Evolutionary conservation across 1,140 invertebrate species (phyloP).

Genomic region (Ditylenchus dipsaci): DNA sequence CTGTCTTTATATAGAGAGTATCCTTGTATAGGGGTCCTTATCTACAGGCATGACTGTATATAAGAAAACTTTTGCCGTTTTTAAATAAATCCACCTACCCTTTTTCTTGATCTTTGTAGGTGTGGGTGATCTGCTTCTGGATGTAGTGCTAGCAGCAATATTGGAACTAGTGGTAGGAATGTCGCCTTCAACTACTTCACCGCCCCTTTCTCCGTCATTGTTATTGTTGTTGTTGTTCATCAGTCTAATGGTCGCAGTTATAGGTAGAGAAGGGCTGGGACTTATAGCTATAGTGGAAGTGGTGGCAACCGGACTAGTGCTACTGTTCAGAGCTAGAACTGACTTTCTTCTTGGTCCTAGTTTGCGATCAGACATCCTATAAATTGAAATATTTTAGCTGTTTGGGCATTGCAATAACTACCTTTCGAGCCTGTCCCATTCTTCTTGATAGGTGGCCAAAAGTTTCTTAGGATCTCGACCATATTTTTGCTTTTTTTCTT

Average conservation of each 20-base stretch:
- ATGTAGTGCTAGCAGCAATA: not conserved
- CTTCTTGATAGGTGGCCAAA: conserved; percentile 56
- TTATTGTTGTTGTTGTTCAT: no score
- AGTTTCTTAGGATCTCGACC: conserved; percentile 51
- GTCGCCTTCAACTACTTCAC: not conserved
- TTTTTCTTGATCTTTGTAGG: no score
- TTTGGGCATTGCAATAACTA: not conserved
- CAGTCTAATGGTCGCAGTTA: not conserved
- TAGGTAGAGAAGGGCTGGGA: not conserved
- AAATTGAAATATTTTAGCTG: not conserved
- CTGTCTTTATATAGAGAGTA: no score
- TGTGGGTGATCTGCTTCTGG: not conserved
- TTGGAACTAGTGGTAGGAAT: not conserved
- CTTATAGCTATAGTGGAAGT: not conserved
- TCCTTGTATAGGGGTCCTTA: no score
- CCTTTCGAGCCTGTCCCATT: conserved; percentile 28
- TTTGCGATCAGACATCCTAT: not conserved
- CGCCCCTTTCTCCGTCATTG: no score
- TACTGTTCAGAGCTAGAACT: not conserved
- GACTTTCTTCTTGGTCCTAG: conserved; percentile 21
- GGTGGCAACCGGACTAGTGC: not conserved
- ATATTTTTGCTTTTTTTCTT: conserved; percentile 57
- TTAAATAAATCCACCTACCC: no score
- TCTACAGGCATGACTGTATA: no score
- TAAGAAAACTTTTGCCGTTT: no score